phyloP scores from a whole-genome alignment of 2,888 invertebrate species.

The Helicoverpa assulta region DNA sequence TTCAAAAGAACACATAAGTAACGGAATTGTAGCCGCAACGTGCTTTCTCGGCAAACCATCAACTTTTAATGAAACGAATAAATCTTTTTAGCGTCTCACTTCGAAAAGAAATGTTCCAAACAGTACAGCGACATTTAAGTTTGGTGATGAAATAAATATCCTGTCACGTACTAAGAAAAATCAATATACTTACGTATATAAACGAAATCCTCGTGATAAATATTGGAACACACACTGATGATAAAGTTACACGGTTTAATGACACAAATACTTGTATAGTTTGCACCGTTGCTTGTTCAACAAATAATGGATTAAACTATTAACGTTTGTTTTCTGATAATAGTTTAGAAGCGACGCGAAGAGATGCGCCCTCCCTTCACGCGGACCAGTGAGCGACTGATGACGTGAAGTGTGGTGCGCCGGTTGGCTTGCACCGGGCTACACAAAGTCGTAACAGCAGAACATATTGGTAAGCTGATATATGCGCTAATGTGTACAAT shows the following conservation, averaged over 20 bases:
- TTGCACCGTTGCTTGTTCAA: conserved; percentile 66
- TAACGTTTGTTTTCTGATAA: conserved; percentile 65
- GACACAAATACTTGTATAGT: conserved; percentile 70
- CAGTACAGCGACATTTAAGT: conserved; percentile 14
- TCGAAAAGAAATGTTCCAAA: conserved; percentile 9
- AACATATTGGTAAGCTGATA: conserved; percentile 34
- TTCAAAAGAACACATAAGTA: conserved; percentile 82
- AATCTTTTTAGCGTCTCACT: conserved; percentile 12
- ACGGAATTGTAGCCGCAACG: conserved; percentile 80
- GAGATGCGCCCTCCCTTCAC: conserved; percentile 65
- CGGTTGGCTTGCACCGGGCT: conserved; percentile 63
- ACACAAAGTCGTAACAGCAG: conserved; percentile 65
- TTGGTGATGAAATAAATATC: conserved; percentile 44
- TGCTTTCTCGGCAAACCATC: conserved; percentile 74
- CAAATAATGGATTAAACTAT: conserved; percentile 69
- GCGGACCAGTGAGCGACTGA: conserved; percentile 75
- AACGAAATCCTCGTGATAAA: conserved; percentile 69
- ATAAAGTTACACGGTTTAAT: conserved; percentile 61
- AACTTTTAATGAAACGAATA: conserved; percentile 50
- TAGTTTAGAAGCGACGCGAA: conserved; percentile 50
- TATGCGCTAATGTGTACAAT: neutral
- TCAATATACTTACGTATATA: conserved; percentile 77
- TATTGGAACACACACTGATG: conserved; percentile 65
- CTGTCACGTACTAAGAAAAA: conserved; percentile 65
- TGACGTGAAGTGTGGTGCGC: conserved; percentile 77